Base-by-base conservation (phyloP, 1,140 invertebrate species). In the Drosophila dunni region DNA sequence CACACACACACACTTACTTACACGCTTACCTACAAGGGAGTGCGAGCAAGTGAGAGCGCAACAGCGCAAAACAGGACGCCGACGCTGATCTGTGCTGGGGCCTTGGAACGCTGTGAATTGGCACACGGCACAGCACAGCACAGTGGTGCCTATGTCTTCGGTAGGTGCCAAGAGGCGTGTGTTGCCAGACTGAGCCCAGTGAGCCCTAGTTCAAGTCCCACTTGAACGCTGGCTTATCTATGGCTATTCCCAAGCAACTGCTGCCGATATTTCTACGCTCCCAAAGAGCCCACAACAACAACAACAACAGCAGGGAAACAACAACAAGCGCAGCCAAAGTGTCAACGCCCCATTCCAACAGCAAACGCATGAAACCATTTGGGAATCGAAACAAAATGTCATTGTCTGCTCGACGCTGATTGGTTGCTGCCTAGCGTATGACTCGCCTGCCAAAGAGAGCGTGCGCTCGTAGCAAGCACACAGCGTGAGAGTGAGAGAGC, bases 321-420 rank as follows among this genome's bases (percentile, higher is more conserved):
- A 58, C 44, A 42, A 40, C 17, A 29, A 17, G 13, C n/a, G 36
- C 56, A 60, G 38, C 50, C 42, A 61, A 72, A 79, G 83, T 86
- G 83, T 86, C 83, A 86, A 88, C 83, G 83, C 79, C 79, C 79
- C 68, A 64, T 77, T 38, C 75, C 76, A 72, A 44, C 29, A 54
- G 33, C 58, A 34, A 13, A 13, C 66, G 46, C 57, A 15, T 58
- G 42, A 72, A 76, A 53, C 75, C 82, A 57, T 69, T 65, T 68
- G 83, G 79, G 83, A 77, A 68, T 77, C 69, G 57, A 51, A 79
- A 75, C 79, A 75, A 81, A 81, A 74, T 79, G 72, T 71, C 79
- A 72, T 75, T 80, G 68, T 70, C 57, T 77, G 76, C 76, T 15
- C 38, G 34, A 15, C 71, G 50, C 77, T 67, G 83, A 88, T 88